Conservation (phyloP, 2,113 vertebrate genomes). For the Plestiodon gilberti region DNA sequence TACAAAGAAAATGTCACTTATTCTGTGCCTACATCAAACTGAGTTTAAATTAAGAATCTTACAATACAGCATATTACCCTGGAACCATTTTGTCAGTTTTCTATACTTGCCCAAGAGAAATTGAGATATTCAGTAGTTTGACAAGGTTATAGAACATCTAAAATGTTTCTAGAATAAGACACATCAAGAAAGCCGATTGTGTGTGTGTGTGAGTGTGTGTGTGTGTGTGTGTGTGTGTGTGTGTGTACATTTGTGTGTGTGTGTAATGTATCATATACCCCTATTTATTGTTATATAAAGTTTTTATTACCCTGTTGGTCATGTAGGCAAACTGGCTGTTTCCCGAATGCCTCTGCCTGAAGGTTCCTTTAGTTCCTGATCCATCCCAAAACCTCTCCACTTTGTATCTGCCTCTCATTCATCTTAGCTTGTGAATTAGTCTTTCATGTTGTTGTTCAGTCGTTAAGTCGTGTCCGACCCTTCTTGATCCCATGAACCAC, state of each 20-base stretch:
- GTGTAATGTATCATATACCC: neutral
- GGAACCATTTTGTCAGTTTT: neutral
- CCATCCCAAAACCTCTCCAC: neutral
- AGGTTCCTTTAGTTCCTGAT: neutral
- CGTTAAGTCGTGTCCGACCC: too few species aligned
- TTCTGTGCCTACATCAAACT: neutral
- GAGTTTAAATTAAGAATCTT: slow-evolving; percentile 19
- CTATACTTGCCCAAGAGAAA: neutral
- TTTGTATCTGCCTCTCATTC: too few species aligned
- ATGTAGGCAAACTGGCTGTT: too few species aligned
- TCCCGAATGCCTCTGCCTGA: neutral
- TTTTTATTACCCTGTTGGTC: neutral
- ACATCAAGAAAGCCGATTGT: neutral
- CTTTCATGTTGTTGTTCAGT: too few species aligned
- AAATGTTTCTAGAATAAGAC: neutral
- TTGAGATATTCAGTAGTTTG: neutral
- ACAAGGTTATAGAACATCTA: neutral
- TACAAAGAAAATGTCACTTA: neutral
- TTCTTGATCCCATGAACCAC: too few species aligned
- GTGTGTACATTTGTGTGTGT: neutral
- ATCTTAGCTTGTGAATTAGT: too few species aligned
- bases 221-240: neutral
- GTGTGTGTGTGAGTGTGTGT: neutral
- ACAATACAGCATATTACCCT: neutral
- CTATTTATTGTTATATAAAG: neutral